These are phyloP conservation scores for Pherbina coryleti DNA, from an alignment of 2,888 invertebrate species.

Conservation along the genomic window DNA sequence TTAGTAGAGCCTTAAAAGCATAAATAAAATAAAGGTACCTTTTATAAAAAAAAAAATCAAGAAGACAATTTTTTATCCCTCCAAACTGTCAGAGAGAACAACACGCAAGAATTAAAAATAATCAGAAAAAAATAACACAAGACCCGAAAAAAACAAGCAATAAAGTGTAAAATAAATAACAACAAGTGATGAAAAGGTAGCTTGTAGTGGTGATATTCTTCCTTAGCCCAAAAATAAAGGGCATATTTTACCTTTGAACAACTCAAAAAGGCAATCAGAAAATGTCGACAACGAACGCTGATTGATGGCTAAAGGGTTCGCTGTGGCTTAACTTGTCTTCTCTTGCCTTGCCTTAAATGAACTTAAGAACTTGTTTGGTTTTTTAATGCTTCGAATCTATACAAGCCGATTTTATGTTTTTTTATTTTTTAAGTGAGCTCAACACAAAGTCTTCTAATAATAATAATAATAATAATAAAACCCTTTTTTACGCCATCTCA, in stretches of 20 bases:
- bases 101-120: not conserved
- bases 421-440: not conserved
- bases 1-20: not conserved
- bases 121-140: not conserved
- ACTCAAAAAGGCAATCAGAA: not conserved
- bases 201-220: not conserved
- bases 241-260: not conserved
- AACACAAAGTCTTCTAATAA: not conserved
- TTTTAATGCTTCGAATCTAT: no score
- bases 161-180: not conserved
- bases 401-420: no score
- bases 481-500: not conserved
- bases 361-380: no score
- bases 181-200: not conserved
- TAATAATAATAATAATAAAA: not conserved
- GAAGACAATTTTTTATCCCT: not conserved
- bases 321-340: not conserved
- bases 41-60: not conserved
- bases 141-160: not conserved
- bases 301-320: not conserved
- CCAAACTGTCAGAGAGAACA: not conserved
- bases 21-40: not conserved
- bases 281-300: not conserved
- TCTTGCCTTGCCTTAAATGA: not conserved
- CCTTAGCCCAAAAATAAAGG: not conserved